Evolutionary conservation across 2,113 vertebrate genomes (phyloP).

Genomic region (Atlantisia rogersi): DNA sequence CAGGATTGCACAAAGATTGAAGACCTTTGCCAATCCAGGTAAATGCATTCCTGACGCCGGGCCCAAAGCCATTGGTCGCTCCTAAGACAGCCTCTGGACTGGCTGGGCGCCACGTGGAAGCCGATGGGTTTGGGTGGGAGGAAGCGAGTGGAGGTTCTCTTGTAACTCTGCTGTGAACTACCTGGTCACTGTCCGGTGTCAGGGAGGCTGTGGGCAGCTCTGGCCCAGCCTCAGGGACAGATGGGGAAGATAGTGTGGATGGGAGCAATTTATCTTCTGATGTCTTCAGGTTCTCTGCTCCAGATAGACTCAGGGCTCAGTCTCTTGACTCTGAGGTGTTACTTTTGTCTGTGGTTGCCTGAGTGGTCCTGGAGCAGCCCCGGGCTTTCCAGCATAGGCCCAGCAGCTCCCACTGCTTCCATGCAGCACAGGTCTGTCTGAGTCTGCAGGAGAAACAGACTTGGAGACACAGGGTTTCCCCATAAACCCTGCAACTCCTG

Average conservation of each 20-base stretch:
- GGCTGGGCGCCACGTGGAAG: not conserved
- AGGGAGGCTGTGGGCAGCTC: not conserved
- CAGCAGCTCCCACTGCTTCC: not conserved
- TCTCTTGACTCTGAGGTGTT: not conserved
- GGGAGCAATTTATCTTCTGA: not conserved
- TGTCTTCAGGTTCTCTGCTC: not conserved
- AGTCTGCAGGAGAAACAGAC: not conserved
- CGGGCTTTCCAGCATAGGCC: not conserved
- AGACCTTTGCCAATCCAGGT: not conserved
- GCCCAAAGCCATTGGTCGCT: not conserved
- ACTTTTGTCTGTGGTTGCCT: not conserved
- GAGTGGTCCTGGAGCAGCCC: not conserved
- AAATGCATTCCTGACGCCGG: not conserved
- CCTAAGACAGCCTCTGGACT: not conserved
- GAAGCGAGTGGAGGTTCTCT: not conserved
- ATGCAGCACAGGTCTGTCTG: rapidly evolving
- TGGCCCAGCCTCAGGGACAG: not conserved
- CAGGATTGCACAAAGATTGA: not conserved
- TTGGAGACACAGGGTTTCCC: not conserved
- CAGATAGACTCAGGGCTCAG: not conserved
- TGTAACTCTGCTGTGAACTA: not conserved
- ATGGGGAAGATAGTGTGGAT: not conserved
- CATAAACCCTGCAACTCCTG: rapidly evolving
- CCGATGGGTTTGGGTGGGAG: not conserved
- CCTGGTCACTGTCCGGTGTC: not conserved